Evolutionary conservation across 2,113 vertebrate genomes (phyloP).

Genomic region (Centropus bengalensis): DNA sequence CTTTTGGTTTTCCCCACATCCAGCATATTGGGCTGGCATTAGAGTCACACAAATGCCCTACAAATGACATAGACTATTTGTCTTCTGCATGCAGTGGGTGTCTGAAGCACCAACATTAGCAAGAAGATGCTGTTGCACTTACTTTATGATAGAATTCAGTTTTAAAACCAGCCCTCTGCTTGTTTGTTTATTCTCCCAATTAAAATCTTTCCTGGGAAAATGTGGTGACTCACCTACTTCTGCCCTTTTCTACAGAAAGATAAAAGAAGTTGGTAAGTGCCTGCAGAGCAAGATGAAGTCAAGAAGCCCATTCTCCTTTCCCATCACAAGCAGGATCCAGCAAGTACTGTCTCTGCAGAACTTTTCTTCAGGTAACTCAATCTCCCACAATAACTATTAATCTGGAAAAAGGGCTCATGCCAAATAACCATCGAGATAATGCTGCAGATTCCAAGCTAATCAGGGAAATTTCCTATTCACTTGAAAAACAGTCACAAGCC

Average conservation of each 20-base stretch:
- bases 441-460: conserved; percentile 60
- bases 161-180: not conserved
- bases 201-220: not conserved
- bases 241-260: not conserved
- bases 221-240: not conserved
- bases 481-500: conserved; percentile 51
- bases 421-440: conserved; percentile 51
- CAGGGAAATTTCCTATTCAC: conserved; percentile 55
- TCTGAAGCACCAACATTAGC: not conserved
- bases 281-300: not conserved
- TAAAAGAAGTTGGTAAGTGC: not conserved
- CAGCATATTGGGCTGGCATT: not conserved
- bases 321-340: not conserved
- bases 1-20: not conserved
- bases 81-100: not conserved
- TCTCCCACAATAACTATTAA: conserved; percentile 24
- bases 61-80: not conserved
- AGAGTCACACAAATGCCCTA: not conserved
- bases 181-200: not conserved
- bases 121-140: not conserved
- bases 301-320: not conserved
- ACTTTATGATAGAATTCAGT: not conserved
- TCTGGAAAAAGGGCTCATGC: conserved; percentile 26
- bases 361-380: conserved; percentile 47
- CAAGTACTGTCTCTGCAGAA: not conserved